Evolutionary conservation across 1,140 invertebrate species (phyloP).

Genomic region (Sesamia nonagrioides): DNA sequence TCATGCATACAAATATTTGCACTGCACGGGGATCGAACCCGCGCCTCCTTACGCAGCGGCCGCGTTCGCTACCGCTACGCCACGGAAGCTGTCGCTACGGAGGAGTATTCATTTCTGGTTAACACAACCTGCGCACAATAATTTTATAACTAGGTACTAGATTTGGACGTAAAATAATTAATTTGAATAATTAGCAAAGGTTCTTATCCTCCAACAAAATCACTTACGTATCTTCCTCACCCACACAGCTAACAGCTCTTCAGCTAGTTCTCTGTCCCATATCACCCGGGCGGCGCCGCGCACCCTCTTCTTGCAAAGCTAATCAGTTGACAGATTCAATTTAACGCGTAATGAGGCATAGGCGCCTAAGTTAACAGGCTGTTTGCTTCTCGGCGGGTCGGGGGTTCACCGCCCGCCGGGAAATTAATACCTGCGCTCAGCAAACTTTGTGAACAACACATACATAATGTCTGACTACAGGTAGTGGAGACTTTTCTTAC

Average conservation of each 20-base stretch:
- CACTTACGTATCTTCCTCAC: too few species aligned
- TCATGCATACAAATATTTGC: too few species aligned
- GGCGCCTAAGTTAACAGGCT: slow-evolving; percentile 40
- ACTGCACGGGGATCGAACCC: too few species aligned
- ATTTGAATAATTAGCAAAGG: too few species aligned
- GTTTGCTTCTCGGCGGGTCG: slow-evolving; percentile 44
- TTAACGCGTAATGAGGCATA: slow-evolving; percentile 39
- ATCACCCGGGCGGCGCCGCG: background rate
- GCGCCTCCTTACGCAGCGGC: too few species aligned
- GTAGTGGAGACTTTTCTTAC: background rate
- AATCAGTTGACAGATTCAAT: slow-evolving; percentile 47
- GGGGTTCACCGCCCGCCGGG: slow-evolving; percentile 42
- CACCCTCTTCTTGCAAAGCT: slow-evolving; percentile 25
- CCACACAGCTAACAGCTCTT: background rate
- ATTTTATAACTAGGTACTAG: too few species aligned
- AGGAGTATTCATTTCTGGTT: too few species aligned
- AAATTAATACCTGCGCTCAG: slow-evolving; percentile 52
- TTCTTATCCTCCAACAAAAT: too few species aligned
- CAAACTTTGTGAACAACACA: slow-evolving; percentile 43
- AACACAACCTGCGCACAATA: too few species aligned
- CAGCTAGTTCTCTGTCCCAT: background rate
- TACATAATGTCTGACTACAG: slow-evolving; percentile 1
- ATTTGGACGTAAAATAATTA: too few species aligned
- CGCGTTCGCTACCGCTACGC: too few species aligned
- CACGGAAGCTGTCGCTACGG: too few species aligned